Base-by-base conservation (phyloP, 1,140 invertebrate species). In the Lineus longissimus region DNA sequence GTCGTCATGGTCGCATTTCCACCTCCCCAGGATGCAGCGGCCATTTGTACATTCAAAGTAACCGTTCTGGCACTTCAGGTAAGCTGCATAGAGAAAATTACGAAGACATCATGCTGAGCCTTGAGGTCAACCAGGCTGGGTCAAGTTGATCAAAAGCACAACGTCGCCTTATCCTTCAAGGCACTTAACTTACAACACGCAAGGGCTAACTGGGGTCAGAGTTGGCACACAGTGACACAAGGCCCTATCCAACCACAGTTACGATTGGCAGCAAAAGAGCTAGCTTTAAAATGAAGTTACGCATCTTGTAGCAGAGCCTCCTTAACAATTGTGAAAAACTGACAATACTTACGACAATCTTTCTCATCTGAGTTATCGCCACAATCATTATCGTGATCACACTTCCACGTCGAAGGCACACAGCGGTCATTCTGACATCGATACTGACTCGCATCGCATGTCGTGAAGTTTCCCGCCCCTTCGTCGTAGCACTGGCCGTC, bases 11-110 rank as follows among this genome's bases (percentile, higher is more conserved):
- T 80, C 78, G 70, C 78, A 80, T 11, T 66, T 33, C 60, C 72
- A 78, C 2, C 63, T 43, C 0, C 61, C 55, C 23, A 70, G 71
- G 15, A 80, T 72, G 68, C 76, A 80, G 36, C 70, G 61, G 2
- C 75, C 76, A 60, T 75, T 78, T 22, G 65, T 62, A 70, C 78
- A 80, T 25, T 70, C 66, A 66, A 76, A 79, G 61, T 73, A 70
- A 43, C 66, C 67, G 4, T 68, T 63, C 19, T 70, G 65, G 70
- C 76, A 80, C 4, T 69, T 70, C 55, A 73, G 73, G 27, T 66
- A 64, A 0, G 72, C 75, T 77, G 64, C 59, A 65, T 64, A 6
- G 19, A 62, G 56, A 61, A 27, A 40, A 59, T 59, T 4, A 27
- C 9, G 4, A 59, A 51, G n/a, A 36, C 33, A 36, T 36, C 33